Base-by-base conservation (phyloP, 1,140 invertebrate genomes). In the Caenorhabditis remanei region DNA sequence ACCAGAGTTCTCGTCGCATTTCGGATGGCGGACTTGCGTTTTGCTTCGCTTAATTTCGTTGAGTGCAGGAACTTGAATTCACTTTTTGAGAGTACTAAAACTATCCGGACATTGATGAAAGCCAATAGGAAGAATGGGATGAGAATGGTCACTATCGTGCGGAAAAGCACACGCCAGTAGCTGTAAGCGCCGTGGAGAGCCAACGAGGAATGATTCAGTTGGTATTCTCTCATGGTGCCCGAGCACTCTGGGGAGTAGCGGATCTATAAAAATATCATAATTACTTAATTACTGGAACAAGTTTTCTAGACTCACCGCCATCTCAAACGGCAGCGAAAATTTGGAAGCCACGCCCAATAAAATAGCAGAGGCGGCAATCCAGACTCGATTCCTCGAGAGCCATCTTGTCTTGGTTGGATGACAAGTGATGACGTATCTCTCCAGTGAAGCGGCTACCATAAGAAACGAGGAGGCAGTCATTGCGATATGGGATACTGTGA, bases 401-500 rank as follows among this genome's bases (percentile, higher is more conserved):
- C 56, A 75, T 8, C 63, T 40, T 4, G 50, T 86, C 46, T 75
- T 61, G 21, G 40, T 71, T 7, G 91, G 88, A 63, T 83, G 82
- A 48, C 61, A 88, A 40, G 90, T 91, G 43, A 91, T 88, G 24
- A 84, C 83, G 55, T 91, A 91, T 55, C 90, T 55, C 71, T 91
- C 90, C 58, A 92, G 91, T n/a, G 71, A 85, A 43, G 90, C 90
- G 9, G 91, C 90, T 14, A 79, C 71, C 79, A 91, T 91, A 46
- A 91, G 85, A 83, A 92, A 91, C 11, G 91, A 87, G 19, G 90
- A 91, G 19, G 91, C 84, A 1, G 91, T 90, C 89, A 91, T 91
- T 14, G 90, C 90, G 21, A 92, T 90, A 86, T 91, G 90, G 19
- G 90, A 91, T 61, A 92, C 87, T 16, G 91, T 91, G 75, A 91